phyloP scores from a whole-genome alignment of 2,113 vertebrate species.

The Cottus gobio region DNA sequence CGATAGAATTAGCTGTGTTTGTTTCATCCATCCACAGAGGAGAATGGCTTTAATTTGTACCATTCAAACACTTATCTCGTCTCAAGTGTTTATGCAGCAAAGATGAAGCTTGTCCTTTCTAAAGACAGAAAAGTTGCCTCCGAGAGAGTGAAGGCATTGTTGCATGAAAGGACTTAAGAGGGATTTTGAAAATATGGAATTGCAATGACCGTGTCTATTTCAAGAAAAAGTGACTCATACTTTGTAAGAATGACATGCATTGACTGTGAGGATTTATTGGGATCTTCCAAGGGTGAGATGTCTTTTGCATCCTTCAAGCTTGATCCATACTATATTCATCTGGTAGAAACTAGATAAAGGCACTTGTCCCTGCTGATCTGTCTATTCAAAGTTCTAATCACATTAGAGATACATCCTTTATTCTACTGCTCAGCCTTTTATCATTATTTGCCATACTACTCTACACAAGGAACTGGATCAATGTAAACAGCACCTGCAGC shows the following conservation, averaged over 20 bases:
- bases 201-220: conserved; percentile 60
- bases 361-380: conserved; percentile 32
- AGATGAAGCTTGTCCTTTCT: conserved; percentile 54
- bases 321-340: conserved; percentile 39
- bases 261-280: conserved; percentile 30
- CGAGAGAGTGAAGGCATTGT: conserved; percentile 51
- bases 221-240: conserved; percentile 48
- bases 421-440: conserved; percentile 54
- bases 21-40: conserved; percentile 59
- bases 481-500: conserved; percentile 61
- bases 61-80: conserved; percentile 64
- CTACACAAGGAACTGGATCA: conserved; percentile 57
- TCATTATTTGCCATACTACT: conserved; percentile 65
- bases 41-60: conserved; percentile 69
- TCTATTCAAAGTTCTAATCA: conserved; percentile 41
- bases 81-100: conserved; percentile 63
- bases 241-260: conserved; percentile 61
- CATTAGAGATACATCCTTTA: conserved; percentile 45
- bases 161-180: conserved; percentile 64
- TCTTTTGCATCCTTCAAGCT: conserved; percentile 44
- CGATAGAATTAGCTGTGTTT: conserved; percentile 67
- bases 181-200: conserved; percentile 69
- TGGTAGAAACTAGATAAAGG: conserved; percentile 36
- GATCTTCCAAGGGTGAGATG: conserved; percentile 37
- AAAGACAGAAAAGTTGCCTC: conserved; percentile 54